Evolutionary conservation across 2,113 vertebrate species (phyloP).

Genomic region (Cnemophilus loriae): DNA sequence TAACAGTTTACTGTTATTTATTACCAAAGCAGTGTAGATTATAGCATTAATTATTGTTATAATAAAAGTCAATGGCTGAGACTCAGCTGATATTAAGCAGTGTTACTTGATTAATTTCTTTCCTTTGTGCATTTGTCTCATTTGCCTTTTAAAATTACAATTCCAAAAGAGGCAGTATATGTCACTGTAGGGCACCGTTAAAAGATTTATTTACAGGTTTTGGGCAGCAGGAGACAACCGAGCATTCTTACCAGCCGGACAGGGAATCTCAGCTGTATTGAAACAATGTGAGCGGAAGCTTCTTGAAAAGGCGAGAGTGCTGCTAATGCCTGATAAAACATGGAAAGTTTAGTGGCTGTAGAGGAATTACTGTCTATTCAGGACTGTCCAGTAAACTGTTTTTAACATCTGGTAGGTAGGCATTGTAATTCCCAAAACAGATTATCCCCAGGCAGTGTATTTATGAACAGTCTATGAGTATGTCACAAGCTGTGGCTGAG

Average conservation of each 20-base stretch:
- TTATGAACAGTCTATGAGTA: neutral
- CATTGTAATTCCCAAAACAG: neutral
- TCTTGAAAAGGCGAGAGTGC: neutral
- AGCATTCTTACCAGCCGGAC: neutral
- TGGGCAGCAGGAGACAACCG: neutral
- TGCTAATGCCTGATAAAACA: neutral
- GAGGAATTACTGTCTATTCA: neutral
- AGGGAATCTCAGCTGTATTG: neutral
- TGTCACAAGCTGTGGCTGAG: neutral
- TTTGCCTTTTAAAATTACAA: constrained; percentile 40
- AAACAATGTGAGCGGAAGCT: neutral
- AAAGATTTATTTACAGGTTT: neutral
- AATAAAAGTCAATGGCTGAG: constrained; percentile 32
- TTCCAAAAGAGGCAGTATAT: neutral
- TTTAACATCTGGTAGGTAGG: neutral
- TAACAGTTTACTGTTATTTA: constrained; percentile 21
- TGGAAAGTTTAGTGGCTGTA: neutral
- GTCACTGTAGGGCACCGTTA: neutral
- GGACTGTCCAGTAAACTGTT: neutral
- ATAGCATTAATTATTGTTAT: constrained; percentile 35
- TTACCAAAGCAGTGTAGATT: neutral
- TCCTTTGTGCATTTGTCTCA: constrained; percentile 20
- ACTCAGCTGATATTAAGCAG: constrained; percentile 10
- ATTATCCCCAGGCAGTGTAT: neutral
- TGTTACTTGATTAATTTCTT: constrained; percentile 36